These are phyloP conservation scores for Hydrophis major DNA, from an alignment of 2,797 vertebrate species.

Conservation along the genomic window DNA sequence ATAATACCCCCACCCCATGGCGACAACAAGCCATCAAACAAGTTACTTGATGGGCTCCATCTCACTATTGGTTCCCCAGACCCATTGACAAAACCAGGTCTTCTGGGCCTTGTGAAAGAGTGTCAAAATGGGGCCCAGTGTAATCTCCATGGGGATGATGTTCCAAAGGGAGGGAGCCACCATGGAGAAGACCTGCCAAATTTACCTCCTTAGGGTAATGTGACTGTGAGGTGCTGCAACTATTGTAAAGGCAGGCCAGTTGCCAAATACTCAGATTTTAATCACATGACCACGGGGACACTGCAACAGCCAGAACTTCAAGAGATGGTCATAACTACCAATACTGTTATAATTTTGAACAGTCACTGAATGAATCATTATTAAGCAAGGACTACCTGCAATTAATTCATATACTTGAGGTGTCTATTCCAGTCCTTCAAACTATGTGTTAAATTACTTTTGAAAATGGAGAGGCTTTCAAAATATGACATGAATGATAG, in stretches of 20 bases:
- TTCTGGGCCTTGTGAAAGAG: too few relatives aligned
- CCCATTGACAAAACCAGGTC: too few relatives aligned
- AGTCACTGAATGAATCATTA: neutral
- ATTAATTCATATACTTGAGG: neutral
- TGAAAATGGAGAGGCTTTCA: neutral
- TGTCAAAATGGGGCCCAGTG: too few relatives aligned
- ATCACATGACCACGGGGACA: neutral
- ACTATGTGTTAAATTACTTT: neutral
- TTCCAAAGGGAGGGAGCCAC: too few relatives aligned
- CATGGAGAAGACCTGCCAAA: too few relatives aligned
- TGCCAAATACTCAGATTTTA: neutral
- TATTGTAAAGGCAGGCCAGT: neutral
- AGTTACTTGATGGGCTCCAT: too few relatives aligned
- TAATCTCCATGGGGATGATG: too few relatives aligned
- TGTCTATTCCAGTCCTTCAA: neutral
- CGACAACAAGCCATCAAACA: too few relatives aligned
- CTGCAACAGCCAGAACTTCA: neutral
- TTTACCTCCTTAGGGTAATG: too few relatives aligned
- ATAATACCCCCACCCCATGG: too few relatives aligned
- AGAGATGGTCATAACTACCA: neutral
- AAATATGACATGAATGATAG: neutral
- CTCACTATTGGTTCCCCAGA: too few relatives aligned
- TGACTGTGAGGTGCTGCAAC: neutral
- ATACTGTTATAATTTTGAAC: neutral
- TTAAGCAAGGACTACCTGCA: neutral